These are phyloP conservation scores for Pilophorus perplexus DNA, from an alignment of 2,888 invertebrate genomes.

Conservation along the genomic window DNA sequence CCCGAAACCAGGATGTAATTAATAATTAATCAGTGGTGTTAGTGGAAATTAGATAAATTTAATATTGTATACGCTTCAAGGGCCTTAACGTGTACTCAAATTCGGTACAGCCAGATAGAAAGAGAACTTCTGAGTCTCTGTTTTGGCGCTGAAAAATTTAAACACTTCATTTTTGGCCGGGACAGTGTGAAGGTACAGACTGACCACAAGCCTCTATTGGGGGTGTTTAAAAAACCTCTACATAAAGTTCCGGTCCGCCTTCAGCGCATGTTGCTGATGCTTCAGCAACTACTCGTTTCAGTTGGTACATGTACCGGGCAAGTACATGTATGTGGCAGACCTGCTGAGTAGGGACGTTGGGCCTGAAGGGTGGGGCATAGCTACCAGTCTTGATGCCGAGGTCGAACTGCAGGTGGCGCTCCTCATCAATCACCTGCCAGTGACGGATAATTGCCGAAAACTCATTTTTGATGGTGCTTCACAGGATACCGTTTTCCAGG, in stretches of 20 bases:
- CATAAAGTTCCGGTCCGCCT: neutral
- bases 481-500: neutral
- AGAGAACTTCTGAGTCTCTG: too few species aligned
- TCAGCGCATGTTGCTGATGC: neutral
- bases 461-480: conserved; percentile 43
- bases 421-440: conserved; percentile 46
- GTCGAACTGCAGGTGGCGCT: conserved; percentile 45
- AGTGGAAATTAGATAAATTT: too few species aligned
- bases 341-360: conserved; percentile 42
- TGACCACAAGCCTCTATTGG: neutral
- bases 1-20: too few species aligned
- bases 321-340: conserved; percentile 48
- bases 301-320: conserved; percentile 48
- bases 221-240: neutral
- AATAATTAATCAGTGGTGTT: too few species aligned
- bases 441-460: conserved; percentile 44
- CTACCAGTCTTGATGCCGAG: conserved; percentile 36
- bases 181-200: too few species aligned
- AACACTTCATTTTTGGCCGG: too few species aligned
- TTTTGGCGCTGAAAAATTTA: too few species aligned
- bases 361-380: conserved; percentile 44
- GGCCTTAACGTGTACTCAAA: too few species aligned
- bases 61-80: too few species aligned
- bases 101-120: too few species aligned
- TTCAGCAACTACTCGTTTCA: conserved; percentile 29